Percentiles rank a stretch among this genome's conserved stretches.
Conservation (phyloP, 2,888 invertebrate species). For the Pollenia labialis region DNA sequence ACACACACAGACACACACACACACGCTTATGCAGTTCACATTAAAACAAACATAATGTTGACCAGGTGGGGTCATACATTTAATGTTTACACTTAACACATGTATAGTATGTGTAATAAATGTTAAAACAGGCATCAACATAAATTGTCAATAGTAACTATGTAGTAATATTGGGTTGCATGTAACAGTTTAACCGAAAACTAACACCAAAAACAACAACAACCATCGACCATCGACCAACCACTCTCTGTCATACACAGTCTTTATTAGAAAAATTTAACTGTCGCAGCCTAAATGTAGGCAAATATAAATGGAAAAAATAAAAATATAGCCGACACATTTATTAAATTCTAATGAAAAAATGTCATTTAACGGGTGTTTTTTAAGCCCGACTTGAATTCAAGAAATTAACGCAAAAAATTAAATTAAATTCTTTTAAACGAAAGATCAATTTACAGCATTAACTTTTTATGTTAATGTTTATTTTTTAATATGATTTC, state of each 20-base stretch:
- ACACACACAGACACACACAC: not conserved
- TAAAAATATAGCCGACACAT: slow-evolving; percentile 37
- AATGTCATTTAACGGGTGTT: slow-evolving; percentile 15
- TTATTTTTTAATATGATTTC: no score
- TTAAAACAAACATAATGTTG: not conserved
- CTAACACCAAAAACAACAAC: not conserved
- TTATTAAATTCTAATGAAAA: slow-evolving; percentile 49
- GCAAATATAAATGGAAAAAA: slow-evolving; percentile 23
- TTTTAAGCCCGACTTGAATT: no score
- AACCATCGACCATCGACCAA: not conserved
- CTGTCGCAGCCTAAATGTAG: slow-evolving; percentile 43
- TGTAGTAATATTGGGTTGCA: slow-evolving; percentile 28
- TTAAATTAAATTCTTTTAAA: no score
- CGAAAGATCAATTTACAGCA: no score
- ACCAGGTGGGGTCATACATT: slow-evolving; percentile 17
- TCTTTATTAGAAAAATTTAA: slow-evolving; percentile 13
- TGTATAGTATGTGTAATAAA: slow-evolving; percentile 43
- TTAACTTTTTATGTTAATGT: no score
- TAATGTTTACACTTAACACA: slow-evolving; percentile 44
- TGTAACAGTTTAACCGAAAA: slow-evolving; percentile 17
- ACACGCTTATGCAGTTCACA: not conserved
- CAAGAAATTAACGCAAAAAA: no score
- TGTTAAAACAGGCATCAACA: slow-evolving; percentile 60
- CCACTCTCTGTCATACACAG: not conserved
- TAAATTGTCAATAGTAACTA: slow-evolving; percentile 55